Percentiles rank a stretch among this genome's conserved stretches.
phyloP scores from a whole-genome alignment of 2,797 vertebrate genomes.

The Erethizon dorsatum region DNA sequence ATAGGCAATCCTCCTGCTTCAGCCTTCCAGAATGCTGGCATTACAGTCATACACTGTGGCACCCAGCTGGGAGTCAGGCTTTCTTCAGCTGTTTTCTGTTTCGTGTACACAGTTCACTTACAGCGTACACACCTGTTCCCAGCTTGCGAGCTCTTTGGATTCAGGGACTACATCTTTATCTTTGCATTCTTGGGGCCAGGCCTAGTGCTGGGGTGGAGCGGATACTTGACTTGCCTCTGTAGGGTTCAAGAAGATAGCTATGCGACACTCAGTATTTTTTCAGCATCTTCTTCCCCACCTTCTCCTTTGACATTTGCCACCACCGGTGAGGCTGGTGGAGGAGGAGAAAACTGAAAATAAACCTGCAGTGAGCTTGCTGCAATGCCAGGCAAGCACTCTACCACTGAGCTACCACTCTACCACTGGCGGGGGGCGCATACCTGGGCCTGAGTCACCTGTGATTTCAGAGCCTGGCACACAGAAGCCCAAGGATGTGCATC shows the following conservation, averaged over 20 bases:
- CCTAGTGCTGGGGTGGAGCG: background rate
- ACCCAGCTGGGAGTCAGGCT: background rate
- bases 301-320: background rate
- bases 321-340: background rate
- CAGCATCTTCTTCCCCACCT: background rate
- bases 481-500: background rate
- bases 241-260: no score
- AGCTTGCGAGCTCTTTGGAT: background rate
- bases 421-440: background rate
- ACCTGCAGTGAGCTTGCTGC: background rate
- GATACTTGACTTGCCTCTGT: background rate
- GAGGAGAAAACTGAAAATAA: background rate
- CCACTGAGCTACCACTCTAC: no score
- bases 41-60: background rate
- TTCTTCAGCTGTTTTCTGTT: background rate
- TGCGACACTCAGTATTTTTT: rapidly evolving
- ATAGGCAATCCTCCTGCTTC: background rate
- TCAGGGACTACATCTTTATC: background rate
- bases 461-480: background rate
- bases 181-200: background rate
- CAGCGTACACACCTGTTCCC: no score
- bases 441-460: background rate
- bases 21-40: background rate
- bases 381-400: background rate
- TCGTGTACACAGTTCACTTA: background rate